phyloP scores from a whole-genome alignment of 2,797 vertebrate species.

The Lophius americanus region DNA sequence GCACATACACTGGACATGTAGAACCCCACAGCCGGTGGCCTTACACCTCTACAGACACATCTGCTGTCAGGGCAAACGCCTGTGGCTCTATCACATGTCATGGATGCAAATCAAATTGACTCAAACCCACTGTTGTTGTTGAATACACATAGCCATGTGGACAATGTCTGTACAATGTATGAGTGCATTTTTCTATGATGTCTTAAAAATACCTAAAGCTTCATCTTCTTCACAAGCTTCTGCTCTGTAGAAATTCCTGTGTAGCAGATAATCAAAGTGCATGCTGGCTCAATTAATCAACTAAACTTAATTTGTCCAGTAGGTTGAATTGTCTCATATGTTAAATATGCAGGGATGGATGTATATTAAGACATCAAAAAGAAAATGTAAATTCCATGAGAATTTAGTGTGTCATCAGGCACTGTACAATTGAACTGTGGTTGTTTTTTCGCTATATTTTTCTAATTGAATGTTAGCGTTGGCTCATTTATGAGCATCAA shows the following conservation, averaged over 20 bases:
- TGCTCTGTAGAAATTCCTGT: constrained; percentile 56
- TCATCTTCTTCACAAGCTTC: constrained; percentile 70
- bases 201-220: constrained; percentile 73
- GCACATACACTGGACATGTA: constrained; percentile 3
- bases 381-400: constrained; percentile 42
- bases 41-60: constrained; percentile 12
- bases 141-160: constrained; percentile 68
- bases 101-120: constrained; percentile 40
- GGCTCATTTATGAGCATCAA: constrained; percentile 36
- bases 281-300: constrained; percentile 58
- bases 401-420: constrained; percentile 49
- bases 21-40: constrained; percentile 13
- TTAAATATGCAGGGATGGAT: constrained; percentile 36
- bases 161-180: constrained; percentile 53
- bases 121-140: constrained; percentile 33
- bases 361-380: constrained; percentile 12
- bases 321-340: constrained; percentile 26
- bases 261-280: constrained; percentile 58
- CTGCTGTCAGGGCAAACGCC: constrained; percentile 20
- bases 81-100: constrained; percentile 20
- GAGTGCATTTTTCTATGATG: constrained; percentile 70
- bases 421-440: constrained; percentile 31
- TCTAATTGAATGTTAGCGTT: constrained; percentile 51
- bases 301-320: constrained; percentile 39
- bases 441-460: constrained; percentile 41